Evolutionary conservation across 1,140 invertebrate genomes (phyloP).

Genomic region (Drosophila simulans): DNA sequence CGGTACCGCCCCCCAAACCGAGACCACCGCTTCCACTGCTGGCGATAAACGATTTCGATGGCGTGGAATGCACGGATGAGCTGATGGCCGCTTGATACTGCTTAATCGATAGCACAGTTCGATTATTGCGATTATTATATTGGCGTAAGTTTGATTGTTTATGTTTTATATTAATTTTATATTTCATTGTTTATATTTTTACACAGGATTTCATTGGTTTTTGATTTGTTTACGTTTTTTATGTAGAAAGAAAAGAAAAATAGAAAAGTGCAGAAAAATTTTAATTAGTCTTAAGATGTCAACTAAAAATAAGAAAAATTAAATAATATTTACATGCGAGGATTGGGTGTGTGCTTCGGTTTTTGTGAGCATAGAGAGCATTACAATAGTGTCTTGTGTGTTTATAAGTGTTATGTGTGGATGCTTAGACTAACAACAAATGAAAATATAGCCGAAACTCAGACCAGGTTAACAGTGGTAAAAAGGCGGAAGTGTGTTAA

Average conservation of each 20-base stretch:
- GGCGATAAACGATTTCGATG: slow-evolving; percentile 86
- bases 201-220: slow-evolving; percentile 40
- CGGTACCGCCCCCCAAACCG: slow-evolving; percentile 71
- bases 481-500: slow-evolving; percentile 12
- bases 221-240: slow-evolving; percentile 32
- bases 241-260: slow-evolving; percentile 72
- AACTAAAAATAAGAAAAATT: slow-evolving; percentile 59
- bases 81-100: slow-evolving; percentile 85
- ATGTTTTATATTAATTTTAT: neutral
- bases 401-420: slow-evolving; percentile 31
- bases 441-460: slow-evolving; percentile 45
- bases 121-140: slow-evolving; percentile 33
- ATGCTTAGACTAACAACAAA: slow-evolving; percentile 54
- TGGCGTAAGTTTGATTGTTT: slow-evolving; percentile 1
- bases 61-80: slow-evolving; percentile 87
- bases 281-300: slow-evolving; percentile 73
- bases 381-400: slow-evolving; percentile 13
- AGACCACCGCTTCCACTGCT: slow-evolving; percentile 63
- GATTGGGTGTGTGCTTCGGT: slow-evolving; percentile 15
- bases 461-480: slow-evolving; percentile 37
- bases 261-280: slow-evolving; percentile 81
- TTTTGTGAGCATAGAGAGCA: slow-evolving; percentile 9
- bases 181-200: slow-evolving; percentile 13
- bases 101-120: slow-evolving; percentile 31
- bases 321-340: slow-evolving; percentile 66